Percentiles rank a stretch among this genome's conserved stretches.
phyloP scores from a whole-genome alignment of 2,888 invertebrate genomes.

The Lasioglossum lativentre region DNA sequence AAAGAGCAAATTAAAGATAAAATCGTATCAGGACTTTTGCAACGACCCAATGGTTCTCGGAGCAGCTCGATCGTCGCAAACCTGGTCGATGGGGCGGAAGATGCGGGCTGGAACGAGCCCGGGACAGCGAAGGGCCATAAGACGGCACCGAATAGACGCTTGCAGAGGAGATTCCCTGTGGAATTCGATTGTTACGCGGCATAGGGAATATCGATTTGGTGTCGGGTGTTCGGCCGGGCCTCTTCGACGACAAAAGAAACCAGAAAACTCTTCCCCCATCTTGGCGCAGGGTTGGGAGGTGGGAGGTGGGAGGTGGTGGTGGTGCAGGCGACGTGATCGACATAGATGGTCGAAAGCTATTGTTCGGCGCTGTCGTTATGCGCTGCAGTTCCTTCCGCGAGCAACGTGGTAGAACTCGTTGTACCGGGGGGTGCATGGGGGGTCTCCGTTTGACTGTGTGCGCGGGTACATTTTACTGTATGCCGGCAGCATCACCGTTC shows the following conservation, averaged over 20 bases:
- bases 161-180: slow-evolving; percentile 37
- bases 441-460: neutral
- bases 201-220: slow-evolving; percentile 59
- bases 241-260: slow-evolving; percentile 50
- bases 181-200: slow-evolving; percentile 67
- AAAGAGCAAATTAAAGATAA: neutral
- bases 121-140: neutral
- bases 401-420: slow-evolving; percentile 25
- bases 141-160: slow-evolving; percentile 32
- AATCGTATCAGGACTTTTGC: neutral
- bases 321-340: slow-evolving; percentile 52
- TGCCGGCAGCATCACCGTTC: slow-evolving; percentile 2
- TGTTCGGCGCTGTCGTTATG: slow-evolving; percentile 56
- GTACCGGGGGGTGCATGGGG: slow-evolving; percentile 18
- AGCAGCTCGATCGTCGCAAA: neutral
- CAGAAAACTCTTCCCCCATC: slow-evolving; percentile 38
- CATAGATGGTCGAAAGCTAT: slow-evolving; percentile 52
- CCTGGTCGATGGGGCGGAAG: slow-evolving; percentile 28
- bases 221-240: slow-evolving; percentile 42
- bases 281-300: neutral
- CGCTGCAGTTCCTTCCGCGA: slow-evolving; percentile 34
- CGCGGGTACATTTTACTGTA: slow-evolving; percentile 5
- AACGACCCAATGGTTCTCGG: neutral
- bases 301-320: neutral
- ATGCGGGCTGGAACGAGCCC: slow-evolving; percentile 11